Base-by-base conservation (phyloP, 2,797 vertebrate species). In the Tiaroga cobitis region DNA sequence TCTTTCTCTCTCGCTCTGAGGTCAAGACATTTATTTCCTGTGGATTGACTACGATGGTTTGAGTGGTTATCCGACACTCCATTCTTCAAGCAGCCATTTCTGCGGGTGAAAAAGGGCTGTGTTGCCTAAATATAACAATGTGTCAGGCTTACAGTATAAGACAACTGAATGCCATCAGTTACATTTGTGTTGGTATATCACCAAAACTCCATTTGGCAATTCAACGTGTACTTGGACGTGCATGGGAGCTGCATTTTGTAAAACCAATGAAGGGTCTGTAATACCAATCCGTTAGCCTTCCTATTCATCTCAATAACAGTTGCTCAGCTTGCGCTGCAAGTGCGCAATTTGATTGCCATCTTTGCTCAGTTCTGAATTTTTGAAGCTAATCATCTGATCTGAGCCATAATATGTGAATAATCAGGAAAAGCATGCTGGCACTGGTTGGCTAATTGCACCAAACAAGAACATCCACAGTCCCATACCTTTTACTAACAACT, bases 1-100 rank as follows among this genome's bases (percentile, higher is more conserved):
- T 84, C 56, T 84, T 41, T 93, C 88, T 89, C 91, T 94, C 91
- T 90, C 72, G 73, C 54, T 87, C 89, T 91, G 90, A 93, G 93
- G 93, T 94, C 92, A 92, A 91, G 89, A 86, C 92, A 89, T 91
- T 93, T 90, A 83, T 87, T 89, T 93, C 87, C 88, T 86, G 92
- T 92, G 91, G 89, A 92, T 84, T 21, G 46, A 59, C 39, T 69
- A 10, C 24, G 70, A 61, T 85, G 76, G 61, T 84, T 74, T 68
- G 39, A 73, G 74, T 79, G 79, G 91, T 90, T 92, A 92, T 91
- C 81, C 91, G 82, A 88, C 88, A 82, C 88, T 86, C 87, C 88
- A 90, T 91, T 91, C 88, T 80, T 89, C 90, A 93, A 93, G 90
- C 76, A 91, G 86, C 56, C 39, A 85, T 91, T 91, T 91, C 88